A percentile compares a stretch with the other conserved stretches of the same genome.
phyloP scores from a whole-genome alignment of 2,888 invertebrate genomes.

The Agrotis exclamationis region DNA sequence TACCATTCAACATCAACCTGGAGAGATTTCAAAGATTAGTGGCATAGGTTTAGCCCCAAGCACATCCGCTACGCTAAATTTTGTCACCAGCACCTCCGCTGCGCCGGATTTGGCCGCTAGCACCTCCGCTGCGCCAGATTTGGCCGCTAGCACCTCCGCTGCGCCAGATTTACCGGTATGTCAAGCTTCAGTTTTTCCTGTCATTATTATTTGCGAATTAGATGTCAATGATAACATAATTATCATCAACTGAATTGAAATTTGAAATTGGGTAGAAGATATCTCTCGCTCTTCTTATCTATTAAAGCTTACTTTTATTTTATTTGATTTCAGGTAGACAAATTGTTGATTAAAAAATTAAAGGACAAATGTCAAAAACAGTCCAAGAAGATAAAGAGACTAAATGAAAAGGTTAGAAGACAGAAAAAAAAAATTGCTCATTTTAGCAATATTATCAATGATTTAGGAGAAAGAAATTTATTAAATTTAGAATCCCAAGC shows the following conservation, averaged over 20 bases:
- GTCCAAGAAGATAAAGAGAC: neutral
- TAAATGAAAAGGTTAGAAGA: slow-evolving; percentile 10
- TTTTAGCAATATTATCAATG: neutral
- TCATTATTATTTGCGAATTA: too few relatives aligned
- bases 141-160: neutral
- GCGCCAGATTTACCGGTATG: slow-evolving; percentile 3
- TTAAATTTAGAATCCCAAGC: neutral
- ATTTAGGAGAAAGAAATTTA: neutral
- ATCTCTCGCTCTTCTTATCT: slow-evolving; percentile 2
- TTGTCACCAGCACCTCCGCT: neutral
- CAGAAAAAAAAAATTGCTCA: slow-evolving; percentile 2
- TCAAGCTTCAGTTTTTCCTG: too few relatives aligned
- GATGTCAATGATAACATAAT: neutral
- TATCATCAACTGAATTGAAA: neutral
- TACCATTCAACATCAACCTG: neutral
- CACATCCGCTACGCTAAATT: neutral
- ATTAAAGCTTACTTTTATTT: slow-evolving; percentile 7
- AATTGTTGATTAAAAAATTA: slow-evolving; percentile 1
- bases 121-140: neutral
- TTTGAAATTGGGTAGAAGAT: neutral
- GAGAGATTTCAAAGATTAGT: neutral
- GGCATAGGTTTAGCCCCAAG: neutral
- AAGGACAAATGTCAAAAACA: slow-evolving; percentile 11
- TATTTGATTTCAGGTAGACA: slow-evolving; percentile 9
- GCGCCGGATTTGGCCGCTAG: neutral